Evolutionary conservation across 2,888 invertebrate genomes (phyloP).

Genomic region (Pollenia amentaria): DNA sequence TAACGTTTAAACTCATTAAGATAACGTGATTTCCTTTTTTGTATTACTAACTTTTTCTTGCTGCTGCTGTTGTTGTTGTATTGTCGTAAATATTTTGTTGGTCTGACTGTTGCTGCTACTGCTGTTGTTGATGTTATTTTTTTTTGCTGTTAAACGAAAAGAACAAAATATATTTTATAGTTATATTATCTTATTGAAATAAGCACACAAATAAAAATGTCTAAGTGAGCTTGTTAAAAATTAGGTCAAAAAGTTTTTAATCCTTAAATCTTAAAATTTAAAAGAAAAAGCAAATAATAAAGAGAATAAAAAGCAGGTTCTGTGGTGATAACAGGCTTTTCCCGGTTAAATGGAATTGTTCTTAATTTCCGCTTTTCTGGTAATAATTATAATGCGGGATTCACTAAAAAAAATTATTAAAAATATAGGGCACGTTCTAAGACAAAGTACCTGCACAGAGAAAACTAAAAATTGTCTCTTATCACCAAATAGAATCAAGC

Average conservation of each 20-base stretch:
- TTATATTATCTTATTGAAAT: slow-evolving; percentile 23
- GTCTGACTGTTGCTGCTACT: slow-evolving; percentile 8
- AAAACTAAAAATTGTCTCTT: too few species aligned
- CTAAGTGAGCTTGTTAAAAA: slow-evolving; percentile 38
- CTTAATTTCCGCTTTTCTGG: too few species aligned
- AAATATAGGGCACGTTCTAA: too few species aligned
- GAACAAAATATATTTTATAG: not conserved
- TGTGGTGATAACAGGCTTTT: too few species aligned
- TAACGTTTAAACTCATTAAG: slow-evolving; percentile 82
- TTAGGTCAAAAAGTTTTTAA: slow-evolving; percentile 56
- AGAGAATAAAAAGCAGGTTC: not conserved
- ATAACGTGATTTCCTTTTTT: slow-evolving; percentile 79
- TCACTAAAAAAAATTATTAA: too few species aligned
- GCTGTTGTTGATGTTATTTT: slow-evolving; percentile 30
- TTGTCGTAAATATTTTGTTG: slow-evolving; percentile 26
- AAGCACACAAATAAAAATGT: slow-evolving; percentile 12
- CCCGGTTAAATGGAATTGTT: too few species aligned
- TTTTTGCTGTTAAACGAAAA: slow-evolving; percentile 32
- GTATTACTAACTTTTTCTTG: slow-evolving; percentile 24
- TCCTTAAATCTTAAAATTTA: slow-evolving; percentile 13
- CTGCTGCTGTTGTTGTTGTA: slow-evolving; percentile 12
- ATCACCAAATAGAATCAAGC: too few species aligned
- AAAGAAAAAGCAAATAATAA: not conserved
- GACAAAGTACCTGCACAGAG: too few species aligned
- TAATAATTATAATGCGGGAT: too few species aligned